Conservation (phyloP, 2,113 vertebrate species). For the Shinisaurus crocodilurus region DNA sequence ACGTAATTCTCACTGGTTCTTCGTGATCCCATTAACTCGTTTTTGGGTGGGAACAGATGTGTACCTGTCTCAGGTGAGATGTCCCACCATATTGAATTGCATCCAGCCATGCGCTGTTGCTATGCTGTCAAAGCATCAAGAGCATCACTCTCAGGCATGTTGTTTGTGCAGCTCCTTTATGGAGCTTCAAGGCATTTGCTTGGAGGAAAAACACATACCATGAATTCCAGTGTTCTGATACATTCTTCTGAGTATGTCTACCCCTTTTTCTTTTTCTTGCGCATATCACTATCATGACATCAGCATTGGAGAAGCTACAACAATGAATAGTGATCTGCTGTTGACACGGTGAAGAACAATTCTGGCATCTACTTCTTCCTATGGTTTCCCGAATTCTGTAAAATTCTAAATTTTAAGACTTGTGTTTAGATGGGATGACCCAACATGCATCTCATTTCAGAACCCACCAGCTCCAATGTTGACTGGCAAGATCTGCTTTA, state of each 20-base stretch:
- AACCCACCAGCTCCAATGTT: too few species aligned
- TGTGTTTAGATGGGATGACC: too few species aligned
- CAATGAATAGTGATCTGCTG: too few species aligned
- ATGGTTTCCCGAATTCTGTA: too few species aligned
- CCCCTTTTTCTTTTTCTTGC: not conserved
- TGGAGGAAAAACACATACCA: too few species aligned
- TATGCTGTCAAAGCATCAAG: conserved; percentile 30
- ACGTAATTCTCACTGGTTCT: conserved; percentile 42
- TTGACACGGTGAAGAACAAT: too few species aligned
- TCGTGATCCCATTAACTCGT: conserved; percentile 32
- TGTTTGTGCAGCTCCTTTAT: not conserved
- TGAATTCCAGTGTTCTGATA: not conserved
- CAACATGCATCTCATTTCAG: too few species aligned
- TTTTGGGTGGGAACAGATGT: conserved; percentile 51
- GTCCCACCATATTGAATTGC: not conserved
- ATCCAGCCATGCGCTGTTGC: not conserved
- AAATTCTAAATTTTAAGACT: too few species aligned
- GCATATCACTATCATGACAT: not conserved
- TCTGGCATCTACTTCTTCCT: too few species aligned
- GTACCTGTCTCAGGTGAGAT: conserved; percentile 40
- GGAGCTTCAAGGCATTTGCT: not conserved
- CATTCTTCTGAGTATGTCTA: not conserved
- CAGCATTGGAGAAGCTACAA: too few species aligned
- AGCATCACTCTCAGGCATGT: conserved; percentile 4
- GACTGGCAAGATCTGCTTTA: too few species aligned